Conservation (phyloP, 2,113 vertebrate genomes). For the Todiramphus saurophagus region DNA sequence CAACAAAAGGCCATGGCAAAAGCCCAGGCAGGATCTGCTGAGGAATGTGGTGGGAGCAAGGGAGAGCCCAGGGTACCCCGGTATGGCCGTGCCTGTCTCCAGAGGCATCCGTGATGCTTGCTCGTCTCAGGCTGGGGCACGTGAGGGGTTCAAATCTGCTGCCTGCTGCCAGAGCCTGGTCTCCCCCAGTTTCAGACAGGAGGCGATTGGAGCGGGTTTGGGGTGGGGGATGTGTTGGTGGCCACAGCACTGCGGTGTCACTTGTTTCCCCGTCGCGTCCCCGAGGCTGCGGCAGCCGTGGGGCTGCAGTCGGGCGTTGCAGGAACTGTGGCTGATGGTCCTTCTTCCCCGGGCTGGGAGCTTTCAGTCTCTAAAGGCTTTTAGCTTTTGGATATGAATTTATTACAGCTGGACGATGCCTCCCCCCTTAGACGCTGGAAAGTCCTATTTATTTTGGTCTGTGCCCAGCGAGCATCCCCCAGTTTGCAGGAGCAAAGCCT, state of each 20-base stretch:
- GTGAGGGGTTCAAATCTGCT: background rate
- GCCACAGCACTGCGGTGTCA: rapidly evolving
- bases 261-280: rapidly evolving
- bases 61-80: background rate
- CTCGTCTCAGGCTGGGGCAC: background rate
- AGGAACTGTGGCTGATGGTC: rapidly evolving
- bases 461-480: rapidly evolving
- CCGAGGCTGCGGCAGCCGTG: rapidly evolving
- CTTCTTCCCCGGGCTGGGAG: background rate
- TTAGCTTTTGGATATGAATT: background rate
- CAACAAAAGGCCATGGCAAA: rapidly evolving
- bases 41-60: background rate
- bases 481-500: background rate
- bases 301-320: rapidly evolving
- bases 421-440: rapidly evolving
- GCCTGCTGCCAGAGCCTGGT: background rate
- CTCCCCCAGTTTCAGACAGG: rapidly evolving
- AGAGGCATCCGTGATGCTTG: rapidly evolving
- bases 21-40: rapidly evolving
- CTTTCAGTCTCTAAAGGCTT: background rate
- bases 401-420: background rate
- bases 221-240: background rate
- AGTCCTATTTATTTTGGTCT: rapidly evolving
- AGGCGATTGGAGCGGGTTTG: rapidly evolving
- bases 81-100: background rate